Evolutionary conservation across 2,888 invertebrate genomes (phyloP).

Genomic region (Sphecodes monilicornis): DNA sequence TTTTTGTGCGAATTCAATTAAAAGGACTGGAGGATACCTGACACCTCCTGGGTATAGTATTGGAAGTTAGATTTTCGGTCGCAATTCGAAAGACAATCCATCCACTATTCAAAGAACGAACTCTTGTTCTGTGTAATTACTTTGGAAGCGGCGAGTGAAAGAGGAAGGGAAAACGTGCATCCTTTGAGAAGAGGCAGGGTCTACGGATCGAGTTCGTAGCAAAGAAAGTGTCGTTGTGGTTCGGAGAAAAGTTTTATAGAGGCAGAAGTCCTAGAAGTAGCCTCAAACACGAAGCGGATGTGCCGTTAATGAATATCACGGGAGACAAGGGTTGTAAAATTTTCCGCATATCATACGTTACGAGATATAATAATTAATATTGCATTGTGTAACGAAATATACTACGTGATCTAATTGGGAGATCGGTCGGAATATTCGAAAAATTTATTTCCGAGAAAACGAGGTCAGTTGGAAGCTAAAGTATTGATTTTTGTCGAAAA

Average conservation of each 20-base stretch:
- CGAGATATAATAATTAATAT: not conserved
- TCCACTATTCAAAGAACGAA: not conserved
- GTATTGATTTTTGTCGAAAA: not conserved
- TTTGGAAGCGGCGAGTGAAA: not conserved
- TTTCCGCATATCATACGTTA: not conserved
- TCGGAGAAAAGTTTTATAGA: not conserved
- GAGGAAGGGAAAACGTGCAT: not conserved
- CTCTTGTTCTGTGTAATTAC: not conserved
- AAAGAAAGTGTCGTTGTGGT: not conserved
- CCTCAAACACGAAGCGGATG: too few relatives aligned
- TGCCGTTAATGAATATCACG: too few relatives aligned
- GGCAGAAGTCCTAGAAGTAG: not conserved
- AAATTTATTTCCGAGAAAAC: not conserved
- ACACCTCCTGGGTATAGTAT: not conserved
- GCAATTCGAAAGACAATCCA: not conserved
- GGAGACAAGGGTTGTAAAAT: not conserved
- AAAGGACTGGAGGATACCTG: not conserved
- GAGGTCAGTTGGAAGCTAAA: not conserved
- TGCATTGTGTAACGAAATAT: not conserved
- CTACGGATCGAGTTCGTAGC: not conserved
- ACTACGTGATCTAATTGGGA: not conserved
- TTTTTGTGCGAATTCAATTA: not conserved
- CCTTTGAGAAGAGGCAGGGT: not conserved
- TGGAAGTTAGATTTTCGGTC: not conserved
- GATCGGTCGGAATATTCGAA: not conserved